Evolutionary conservation across 2,888 invertebrate species (phyloP).

Genomic region (Rhamphomyia laevipes): DNA sequence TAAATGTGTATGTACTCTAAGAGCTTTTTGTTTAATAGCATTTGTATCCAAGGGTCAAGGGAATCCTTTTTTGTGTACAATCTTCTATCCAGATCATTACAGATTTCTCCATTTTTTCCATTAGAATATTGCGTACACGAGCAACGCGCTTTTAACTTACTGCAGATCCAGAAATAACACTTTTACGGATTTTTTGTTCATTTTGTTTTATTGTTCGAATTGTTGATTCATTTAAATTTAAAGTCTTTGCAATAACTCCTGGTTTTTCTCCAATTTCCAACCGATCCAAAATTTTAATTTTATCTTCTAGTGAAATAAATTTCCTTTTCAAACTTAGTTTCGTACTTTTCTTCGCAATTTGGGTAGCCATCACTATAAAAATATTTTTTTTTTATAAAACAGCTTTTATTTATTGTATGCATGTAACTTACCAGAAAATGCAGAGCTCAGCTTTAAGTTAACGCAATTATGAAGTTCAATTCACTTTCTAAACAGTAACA

Average conservation of each 20-base stretch:
- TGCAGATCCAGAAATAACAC: slow-evolving; percentile 12
- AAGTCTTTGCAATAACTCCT: slow-evolving; percentile 13
- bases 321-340: background rate
- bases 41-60: slow-evolving; percentile 15
- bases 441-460: too few species aligned
- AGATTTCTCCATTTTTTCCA: slow-evolving; percentile 19
- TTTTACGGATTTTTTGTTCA: slow-evolving; percentile 14
- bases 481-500: too few species aligned
- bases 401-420: too few species aligned
- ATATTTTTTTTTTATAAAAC: too few species aligned
- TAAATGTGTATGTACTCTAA: slow-evolving; percentile 14
- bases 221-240: slow-evolving; percentile 19
- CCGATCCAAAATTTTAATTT: background rate
- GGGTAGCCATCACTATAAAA: too few species aligned
- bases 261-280: background rate
- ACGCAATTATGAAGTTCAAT: too few species aligned
- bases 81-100: slow-evolving; percentile 18
- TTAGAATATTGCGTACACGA: slow-evolving; percentile 14
- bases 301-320: background rate
- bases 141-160: slow-evolving; percentile 11
- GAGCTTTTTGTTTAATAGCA: slow-evolving; percentile 15
- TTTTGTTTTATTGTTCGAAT: slow-evolving; percentile 17
- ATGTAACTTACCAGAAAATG: too few species aligned
- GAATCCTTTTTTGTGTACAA: slow-evolving; percentile 12
- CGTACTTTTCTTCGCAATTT: too few species aligned